A percentile compares a stretch with the other conserved stretches of the same genome.
Conservation (phyloP, 2,797 vertebrate species). For the Hafferia zeledoni region DNA sequence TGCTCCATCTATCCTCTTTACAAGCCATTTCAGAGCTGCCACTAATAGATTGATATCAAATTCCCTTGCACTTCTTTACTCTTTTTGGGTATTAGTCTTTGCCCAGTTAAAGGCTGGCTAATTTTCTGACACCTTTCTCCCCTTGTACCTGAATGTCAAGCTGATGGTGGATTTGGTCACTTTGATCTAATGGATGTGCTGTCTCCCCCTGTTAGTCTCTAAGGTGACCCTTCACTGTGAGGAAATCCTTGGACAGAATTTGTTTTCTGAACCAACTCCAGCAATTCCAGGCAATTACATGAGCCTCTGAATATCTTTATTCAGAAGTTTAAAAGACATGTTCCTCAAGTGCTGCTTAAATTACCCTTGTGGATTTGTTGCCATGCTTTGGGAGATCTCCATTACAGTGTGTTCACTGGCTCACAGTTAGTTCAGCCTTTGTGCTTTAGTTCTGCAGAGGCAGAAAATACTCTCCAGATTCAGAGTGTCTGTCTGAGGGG, state of each 20-base stretch:
- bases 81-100: neutral
- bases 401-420: neutral
- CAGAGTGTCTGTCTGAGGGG: neutral
- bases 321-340: conserved; percentile 21
- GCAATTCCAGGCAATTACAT: conserved; percentile 47
- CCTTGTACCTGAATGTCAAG: neutral
- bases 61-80: neutral
- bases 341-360: neutral
- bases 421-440: neutral
- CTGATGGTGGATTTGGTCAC: neutral
- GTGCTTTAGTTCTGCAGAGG: neutral
- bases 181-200: conserved; percentile 30
- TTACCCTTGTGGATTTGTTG: conserved; percentile 21
- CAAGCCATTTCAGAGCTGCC: neutral
- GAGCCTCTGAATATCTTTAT: conserved; percentile 28
- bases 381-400: neutral
- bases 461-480: neutral
- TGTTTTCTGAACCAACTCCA: conserved; percentile 46
- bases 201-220: conserved; percentile 44
- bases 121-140: conserved; percentile 16
- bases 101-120: neutral
- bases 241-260: conserved; percentile 29
- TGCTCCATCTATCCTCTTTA: neutral
- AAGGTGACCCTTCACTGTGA: conserved; percentile 11
- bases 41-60: neutral